These are phyloP conservation scores for Acronicta psi DNA, from an alignment of 2,888 invertebrate species.

Conservation along the genomic window DNA sequence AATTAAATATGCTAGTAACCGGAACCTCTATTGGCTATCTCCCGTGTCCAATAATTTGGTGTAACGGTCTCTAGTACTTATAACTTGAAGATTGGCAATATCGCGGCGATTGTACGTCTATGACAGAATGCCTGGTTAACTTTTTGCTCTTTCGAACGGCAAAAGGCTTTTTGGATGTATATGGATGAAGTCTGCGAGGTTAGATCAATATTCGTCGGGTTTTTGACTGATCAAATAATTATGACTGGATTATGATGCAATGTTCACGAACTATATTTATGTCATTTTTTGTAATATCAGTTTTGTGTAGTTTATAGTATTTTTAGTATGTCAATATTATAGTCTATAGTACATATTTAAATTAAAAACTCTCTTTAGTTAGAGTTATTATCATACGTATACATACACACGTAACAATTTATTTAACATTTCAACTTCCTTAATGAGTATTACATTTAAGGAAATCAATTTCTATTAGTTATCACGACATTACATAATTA, in stretches of 20 bases:
- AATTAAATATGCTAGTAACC: conserved; percentile 16
- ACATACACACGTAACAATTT: conserved; percentile 1
- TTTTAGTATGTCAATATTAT: too few relatives aligned
- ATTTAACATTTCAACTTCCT: conserved; percentile 11
- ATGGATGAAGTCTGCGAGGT: conserved; percentile 9
- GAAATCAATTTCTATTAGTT: conserved; percentile 24
- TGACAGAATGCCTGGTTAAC: conserved; percentile 35
- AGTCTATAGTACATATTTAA: too few relatives aligned
- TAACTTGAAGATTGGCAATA: conserved; percentile 65
- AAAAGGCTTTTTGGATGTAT: conserved; percentile 30
- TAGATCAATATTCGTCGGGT: conserved; percentile 9
- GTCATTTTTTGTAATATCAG: too few relatives aligned
- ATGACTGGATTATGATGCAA: too few relatives aligned
- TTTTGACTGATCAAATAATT: conserved; percentile 1
- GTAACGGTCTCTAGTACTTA: conserved; percentile 61
- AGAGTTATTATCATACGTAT: too few relatives aligned
- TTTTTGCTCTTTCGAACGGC: conserved; percentile 31
- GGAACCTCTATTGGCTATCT: conserved; percentile 21
- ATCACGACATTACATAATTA: conserved; percentile 24
- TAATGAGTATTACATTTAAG: conserved; percentile 16
- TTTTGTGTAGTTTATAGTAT: too few relatives aligned
- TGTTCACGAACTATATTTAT: too few relatives aligned
- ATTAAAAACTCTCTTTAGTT: too few relatives aligned
- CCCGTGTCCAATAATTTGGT: conserved; percentile 33
- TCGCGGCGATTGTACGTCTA: conserved; percentile 56